phyloP scores from a whole-genome alignment of 2,113 vertebrate species.

The Oryzias curvinotus region DNA sequence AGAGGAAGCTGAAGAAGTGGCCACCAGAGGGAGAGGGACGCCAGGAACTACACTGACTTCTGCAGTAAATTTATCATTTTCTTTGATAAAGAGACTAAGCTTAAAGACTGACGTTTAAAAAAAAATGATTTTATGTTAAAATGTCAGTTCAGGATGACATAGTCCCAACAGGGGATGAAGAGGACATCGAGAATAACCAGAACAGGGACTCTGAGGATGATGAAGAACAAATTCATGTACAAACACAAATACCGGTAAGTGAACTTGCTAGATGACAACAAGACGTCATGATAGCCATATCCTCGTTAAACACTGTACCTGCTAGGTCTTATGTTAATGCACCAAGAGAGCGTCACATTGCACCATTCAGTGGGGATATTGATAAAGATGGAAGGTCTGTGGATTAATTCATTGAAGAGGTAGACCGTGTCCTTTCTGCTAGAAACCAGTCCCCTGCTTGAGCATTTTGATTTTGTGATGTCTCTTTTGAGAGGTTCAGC shows the following conservation, averaged over 20 bases:
- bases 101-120: too few relatives aligned
- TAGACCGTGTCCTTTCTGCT: not conserved
- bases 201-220: not conserved
- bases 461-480: conserved; percentile 1
- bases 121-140: too few relatives aligned
- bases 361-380: not conserved
- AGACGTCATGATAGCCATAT: not conserved
- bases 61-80: too few relatives aligned
- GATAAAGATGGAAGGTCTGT: conserved; percentile 1
- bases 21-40: too few relatives aligned
- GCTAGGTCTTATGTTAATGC: conserved; percentile 2
- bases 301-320: not conserved
- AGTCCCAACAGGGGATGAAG: not conserved
- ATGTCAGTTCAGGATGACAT: too few relatives aligned
- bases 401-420: not conserved
- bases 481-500: not conserved
- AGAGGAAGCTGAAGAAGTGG: too few relatives aligned
- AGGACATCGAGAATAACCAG: not conserved
- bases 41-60: too few relatives aligned
- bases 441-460: conserved; percentile 2
- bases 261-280: not conserved
- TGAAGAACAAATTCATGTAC: not conserved
- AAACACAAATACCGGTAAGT: not conserved
- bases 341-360: not conserved
- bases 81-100: too few relatives aligned